A percentile compares a stretch with the other conserved stretches of the same genome.
Conservation (phyloP, 2,113 vertebrate species). For the Machaerirhynchus nigripectus region DNA sequence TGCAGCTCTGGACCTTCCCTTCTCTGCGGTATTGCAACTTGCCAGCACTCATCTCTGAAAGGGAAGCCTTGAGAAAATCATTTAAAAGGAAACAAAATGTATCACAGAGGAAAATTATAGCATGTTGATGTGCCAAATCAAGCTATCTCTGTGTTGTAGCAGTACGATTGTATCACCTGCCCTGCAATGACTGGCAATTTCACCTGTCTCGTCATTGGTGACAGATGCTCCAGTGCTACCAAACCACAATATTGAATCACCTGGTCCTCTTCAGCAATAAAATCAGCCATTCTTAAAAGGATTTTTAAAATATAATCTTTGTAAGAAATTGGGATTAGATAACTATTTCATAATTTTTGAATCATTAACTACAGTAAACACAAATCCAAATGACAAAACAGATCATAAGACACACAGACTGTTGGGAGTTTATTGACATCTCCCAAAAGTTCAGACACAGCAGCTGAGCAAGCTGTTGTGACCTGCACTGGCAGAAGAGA, state of each 20-base stretch:
- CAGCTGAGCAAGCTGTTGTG: neutral
- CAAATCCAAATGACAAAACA: neutral
- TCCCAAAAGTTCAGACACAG: neutral
- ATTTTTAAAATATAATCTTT: neutral
- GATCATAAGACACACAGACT: neutral
- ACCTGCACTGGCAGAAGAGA: neutral
- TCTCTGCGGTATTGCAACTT: conserved; percentile 9
- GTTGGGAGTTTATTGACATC: neutral
- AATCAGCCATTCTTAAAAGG: neutral
- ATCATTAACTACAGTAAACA: neutral
- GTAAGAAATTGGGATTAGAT: neutral
- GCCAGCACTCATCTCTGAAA: conserved; percentile 12
- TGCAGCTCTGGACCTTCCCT: conserved; percentile 35
- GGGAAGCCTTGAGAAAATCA: neutral
- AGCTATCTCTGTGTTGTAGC: neutral
- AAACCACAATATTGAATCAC: neutral
- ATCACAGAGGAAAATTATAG: neutral
- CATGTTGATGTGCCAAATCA: neutral
- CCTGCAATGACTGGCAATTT: neutral
- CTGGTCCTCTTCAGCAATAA: neutral
- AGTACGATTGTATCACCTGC: neutral
- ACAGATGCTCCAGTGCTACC: neutral
- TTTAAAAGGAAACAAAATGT: neutral
- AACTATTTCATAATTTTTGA: neutral
- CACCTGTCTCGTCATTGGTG: neutral